Evolutionary conservation across 1,140 invertebrate genomes (phyloP), one percentile per base, ranked within the genome.

Genomic region (Brachionus calyciflorus): DNA sequence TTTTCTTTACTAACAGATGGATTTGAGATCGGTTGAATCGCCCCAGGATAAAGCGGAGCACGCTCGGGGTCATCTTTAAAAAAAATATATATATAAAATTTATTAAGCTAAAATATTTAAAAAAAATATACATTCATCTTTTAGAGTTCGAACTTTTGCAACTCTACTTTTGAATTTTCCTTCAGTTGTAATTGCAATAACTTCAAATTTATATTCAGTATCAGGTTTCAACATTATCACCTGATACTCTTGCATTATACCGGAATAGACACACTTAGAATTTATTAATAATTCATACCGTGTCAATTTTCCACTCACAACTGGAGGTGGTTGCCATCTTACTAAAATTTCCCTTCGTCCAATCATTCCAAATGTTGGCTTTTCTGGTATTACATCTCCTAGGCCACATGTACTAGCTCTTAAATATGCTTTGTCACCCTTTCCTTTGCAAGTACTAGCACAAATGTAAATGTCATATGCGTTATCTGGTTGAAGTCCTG

Each of bases 81-180:
- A 40, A n/a, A 9, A n/a, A n/a, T n/a, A n/a, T n/a, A n/a, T n/a
- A n/a, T n/a, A n/a, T n/a, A n/a, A n/a, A n/a, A n/a, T 30, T 51
- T 24, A 19, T 17, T 48, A 40, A 68, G n/a, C 21, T 24, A 7
- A 49, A 70, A 49, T 2, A 37, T 40, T 17, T 44, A 0, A 1
- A 49, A 30, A n/a, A 19, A 37, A 79, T 81, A 81, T 81, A 85
- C 84, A 85, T 80, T 84, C 83, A 80, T 84, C 83, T 80, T 84
- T 85, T 0, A 80, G 60, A 49, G 83, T 85, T 51, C 80, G 78
- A 70, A 82, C 83, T 80, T 83, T 83, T 17, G 82, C 80, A 14
- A 78, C 19, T 78, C 82, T 83, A 70, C 84, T 85, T 28, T 83
- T 82, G 81, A 81, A 84, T 77, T 80, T 82, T 12, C 84, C 84